Conservation (phyloP, 2,113 vertebrate genomes). For the Cynopterus brachyotis region DNA sequence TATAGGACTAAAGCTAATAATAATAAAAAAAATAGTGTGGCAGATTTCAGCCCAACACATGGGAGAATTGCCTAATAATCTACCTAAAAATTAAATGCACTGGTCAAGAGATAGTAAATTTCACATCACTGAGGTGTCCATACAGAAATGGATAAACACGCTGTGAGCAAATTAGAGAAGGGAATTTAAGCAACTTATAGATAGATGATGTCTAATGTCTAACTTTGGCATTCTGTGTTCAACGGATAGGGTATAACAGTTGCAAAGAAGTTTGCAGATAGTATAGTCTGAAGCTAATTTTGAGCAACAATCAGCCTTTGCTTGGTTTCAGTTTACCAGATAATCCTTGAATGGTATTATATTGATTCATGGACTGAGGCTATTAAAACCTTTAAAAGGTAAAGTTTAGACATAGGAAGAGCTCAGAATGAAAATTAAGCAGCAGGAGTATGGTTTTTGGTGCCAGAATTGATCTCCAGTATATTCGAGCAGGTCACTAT, state of each 20-base stretch:
- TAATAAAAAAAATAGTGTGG: not conserved
- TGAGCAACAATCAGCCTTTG: not conserved
- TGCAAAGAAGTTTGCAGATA: not conserved
- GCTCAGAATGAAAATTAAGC: slow-evolving; percentile 16
- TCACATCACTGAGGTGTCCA: not conserved
- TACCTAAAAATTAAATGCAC: not conserved
- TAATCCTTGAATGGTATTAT: not conserved
- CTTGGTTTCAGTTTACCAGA: not conserved
- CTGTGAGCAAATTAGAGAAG: not conserved
- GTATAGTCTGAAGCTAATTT: not conserved
- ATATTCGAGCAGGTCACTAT: not conserved
- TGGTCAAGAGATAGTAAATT: not conserved
- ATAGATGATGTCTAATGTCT: not conserved
- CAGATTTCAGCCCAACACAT: not conserved
- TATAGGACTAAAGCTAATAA: not conserved
- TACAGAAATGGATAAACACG: not conserved
- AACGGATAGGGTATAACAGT: not conserved
- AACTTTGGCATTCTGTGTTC: not conserved
- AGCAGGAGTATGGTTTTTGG: not conserved
- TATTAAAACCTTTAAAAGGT: not conserved
- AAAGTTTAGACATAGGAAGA: not conserved
- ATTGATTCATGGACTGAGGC: not conserved
- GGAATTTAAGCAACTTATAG: not conserved
- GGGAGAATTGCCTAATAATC: not conserved
- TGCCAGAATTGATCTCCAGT: not conserved